phyloP scores from a whole-genome alignment of 2,113 vertebrate genomes.

The Elephantulus edwardii region DNA sequence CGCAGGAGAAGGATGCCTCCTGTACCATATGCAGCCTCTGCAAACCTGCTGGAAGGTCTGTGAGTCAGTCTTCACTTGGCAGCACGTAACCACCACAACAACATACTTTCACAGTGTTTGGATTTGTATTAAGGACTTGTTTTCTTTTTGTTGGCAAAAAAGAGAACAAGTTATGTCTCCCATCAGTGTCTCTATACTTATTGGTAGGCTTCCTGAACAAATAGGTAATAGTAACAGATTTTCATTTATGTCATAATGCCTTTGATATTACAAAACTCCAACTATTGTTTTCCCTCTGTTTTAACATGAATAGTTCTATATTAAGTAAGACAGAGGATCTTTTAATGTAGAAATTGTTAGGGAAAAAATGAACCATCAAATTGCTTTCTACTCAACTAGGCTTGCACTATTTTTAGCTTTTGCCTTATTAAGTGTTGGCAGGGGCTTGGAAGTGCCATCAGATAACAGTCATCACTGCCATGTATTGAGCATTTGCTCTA shows the following conservation, averaged over 20 bases:
- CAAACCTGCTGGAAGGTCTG: too few species aligned
- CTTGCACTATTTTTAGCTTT: slow-evolving; percentile 35
- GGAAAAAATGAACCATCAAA: not conserved
- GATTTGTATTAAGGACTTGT: not conserved
- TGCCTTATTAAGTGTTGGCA: slow-evolving; percentile 31
- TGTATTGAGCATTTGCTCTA: accelerated
- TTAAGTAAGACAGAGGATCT: slow-evolving; percentile 2
- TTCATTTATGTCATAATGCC: not conserved
- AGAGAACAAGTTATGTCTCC: not conserved
- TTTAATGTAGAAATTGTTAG: slow-evolving; percentile 23
- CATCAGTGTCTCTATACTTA: accelerated
- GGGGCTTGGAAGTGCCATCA: not conserved
- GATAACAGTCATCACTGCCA: not conserved
- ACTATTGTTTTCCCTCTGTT: not conserved
- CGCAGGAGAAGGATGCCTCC: too few species aligned
- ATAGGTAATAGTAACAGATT: accelerated
- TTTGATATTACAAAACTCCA: not conserved
- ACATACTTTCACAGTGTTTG: not conserved
- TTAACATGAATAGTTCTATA: not conserved
- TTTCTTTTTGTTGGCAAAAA: not conserved
- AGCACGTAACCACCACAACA: too few species aligned
- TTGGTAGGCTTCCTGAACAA: not conserved
- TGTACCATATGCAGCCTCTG: too few species aligned
- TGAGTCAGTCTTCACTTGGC: too few species aligned
- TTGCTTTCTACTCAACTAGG: not conserved